These are phyloP conservation scores for Sternotherus odoratus DNA, from an alignment of 2,797 vertebrate genomes.

Conservation along the genomic window DNA sequence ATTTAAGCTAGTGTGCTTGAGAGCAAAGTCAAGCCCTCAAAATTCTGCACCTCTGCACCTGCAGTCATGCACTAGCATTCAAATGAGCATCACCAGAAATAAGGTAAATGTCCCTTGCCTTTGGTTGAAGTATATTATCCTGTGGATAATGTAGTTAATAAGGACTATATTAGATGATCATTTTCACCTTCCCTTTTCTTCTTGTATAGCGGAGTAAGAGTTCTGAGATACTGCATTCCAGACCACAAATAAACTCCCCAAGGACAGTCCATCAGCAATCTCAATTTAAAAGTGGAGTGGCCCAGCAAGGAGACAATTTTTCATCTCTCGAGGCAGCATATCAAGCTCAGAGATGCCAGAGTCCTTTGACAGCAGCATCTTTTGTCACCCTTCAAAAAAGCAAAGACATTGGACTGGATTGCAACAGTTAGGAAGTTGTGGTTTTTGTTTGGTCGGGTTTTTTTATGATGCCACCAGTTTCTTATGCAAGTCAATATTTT, in stretches of 20 bases:
- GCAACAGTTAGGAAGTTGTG: neutral
- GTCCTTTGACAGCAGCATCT: conserved; percentile 1
- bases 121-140: neutral
- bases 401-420: neutral
- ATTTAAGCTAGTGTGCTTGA: neutral
- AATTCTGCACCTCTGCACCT: neutral
- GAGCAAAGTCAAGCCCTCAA: neutral
- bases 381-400: neutral
- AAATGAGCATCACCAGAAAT: neutral
- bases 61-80: neutral
- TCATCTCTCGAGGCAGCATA: neutral
- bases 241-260: neutral
- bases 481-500: neutral
- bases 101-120: neutral
- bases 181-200: conserved; percentile 18
- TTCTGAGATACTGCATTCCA: neutral
- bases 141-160: conserved; percentile 34
- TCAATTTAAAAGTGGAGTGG: neutral
- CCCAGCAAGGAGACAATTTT: neutral
- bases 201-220: conserved; percentile 4
- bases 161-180: neutral
- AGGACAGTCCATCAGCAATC: neutral
- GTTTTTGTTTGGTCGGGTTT: neutral
- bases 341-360: conserved; percentile 1
- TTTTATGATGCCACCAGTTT: neutral